A percentile compares a stretch with the other conserved stretches of the same genome.
Conservation (phyloP, 2,888 invertebrate species). For the Drosophila multiciliata region DNA sequence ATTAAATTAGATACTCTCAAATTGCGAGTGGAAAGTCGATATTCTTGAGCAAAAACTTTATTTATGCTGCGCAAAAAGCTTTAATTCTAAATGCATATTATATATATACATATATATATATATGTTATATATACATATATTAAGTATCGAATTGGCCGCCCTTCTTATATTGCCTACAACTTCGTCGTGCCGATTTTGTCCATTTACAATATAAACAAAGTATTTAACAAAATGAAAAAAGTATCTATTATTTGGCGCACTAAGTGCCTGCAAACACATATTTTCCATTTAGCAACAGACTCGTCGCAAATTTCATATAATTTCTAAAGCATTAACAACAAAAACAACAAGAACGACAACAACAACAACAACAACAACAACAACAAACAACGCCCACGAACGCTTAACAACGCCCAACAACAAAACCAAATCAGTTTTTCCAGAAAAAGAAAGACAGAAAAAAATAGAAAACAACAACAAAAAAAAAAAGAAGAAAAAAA, state of each 20-base stretch:
- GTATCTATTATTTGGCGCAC: conserved; percentile 20
- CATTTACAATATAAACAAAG: not conserved
- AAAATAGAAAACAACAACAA: not conserved
- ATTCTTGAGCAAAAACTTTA: not conserved
- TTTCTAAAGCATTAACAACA: conserved; percentile 32
- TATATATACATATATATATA: no score
- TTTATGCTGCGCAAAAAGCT: not conserved
- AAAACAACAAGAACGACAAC: conserved; percentile 1
- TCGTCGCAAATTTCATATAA: conserved; percentile 36
- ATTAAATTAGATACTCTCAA: not conserved
- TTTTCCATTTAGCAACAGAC: conserved; percentile 58
- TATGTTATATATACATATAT: no score
- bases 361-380: conserved; percentile 2
- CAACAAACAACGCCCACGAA: conserved; percentile 42
- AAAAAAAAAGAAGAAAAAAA: not conserved
- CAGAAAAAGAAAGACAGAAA: not conserved
- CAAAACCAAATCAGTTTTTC: conserved; percentile 51
- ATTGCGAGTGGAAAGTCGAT: not conserved
- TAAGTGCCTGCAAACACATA: conserved; percentile 36
- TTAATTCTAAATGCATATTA: not conserved
- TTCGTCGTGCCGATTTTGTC: no score
- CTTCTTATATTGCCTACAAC: not conserved
- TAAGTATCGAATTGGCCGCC: not conserved
- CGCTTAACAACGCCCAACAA: conserved; percentile 59
- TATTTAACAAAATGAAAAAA: not conserved